Evolutionary conservation across 2,888 invertebrate species (phyloP).

Genomic region (Ephialtes manifestator): DNA sequence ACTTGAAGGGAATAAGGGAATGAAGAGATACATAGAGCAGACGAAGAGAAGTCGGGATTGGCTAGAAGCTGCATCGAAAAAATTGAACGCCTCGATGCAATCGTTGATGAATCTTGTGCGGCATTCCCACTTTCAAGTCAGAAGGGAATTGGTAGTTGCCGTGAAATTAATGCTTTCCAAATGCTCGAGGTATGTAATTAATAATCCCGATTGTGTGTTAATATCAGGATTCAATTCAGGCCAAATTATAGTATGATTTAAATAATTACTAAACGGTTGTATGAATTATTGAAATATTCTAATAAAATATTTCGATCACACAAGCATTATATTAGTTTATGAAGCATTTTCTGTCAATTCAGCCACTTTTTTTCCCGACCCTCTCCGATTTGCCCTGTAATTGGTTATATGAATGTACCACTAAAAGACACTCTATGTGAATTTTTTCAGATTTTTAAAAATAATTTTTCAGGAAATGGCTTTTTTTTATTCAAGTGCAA

Average conservation of each 20-base stretch:
- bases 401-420: too few species aligned
- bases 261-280: neutral
- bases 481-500: too few species aligned
- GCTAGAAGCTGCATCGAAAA: constrained; percentile 88
- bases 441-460: too few species aligned
- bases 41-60: constrained; percentile 87
- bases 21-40: constrained; percentile 84
- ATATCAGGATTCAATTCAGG: neutral
- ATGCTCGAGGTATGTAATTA: constrained; percentile 87
- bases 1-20: constrained; percentile 79
- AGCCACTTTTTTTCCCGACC: too few species aligned
- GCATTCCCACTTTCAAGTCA: constrained; percentile 89
- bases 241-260: neutral
- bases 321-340: too few species aligned
- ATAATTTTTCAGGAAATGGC: too few species aligned
- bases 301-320: too few species aligned
- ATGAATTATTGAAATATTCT: too few species aligned
- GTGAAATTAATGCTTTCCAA: constrained; percentile 88
- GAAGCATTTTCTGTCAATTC: too few species aligned
- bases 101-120: constrained; percentile 87
- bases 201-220: neutral
- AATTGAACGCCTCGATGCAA: constrained; percentile 87
- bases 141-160: constrained; percentile 89
- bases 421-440: too few species aligned
- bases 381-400: too few species aligned